phyloP scores from a whole-genome alignment of 2,888 invertebrate species.

The Phalera bucephala region DNA sequence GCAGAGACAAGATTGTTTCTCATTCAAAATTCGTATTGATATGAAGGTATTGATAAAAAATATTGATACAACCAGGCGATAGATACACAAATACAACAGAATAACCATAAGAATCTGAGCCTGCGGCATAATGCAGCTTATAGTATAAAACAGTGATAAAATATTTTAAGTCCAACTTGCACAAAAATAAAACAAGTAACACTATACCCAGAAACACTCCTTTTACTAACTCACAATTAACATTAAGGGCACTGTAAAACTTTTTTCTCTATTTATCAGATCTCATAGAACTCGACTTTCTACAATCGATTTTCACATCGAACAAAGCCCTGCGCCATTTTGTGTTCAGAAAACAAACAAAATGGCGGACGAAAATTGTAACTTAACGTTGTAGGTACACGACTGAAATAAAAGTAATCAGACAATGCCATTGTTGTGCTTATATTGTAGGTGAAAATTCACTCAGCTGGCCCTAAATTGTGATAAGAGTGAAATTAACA shows the following conservation, averaged over 20 bases:
- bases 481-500: constrained; percentile 28
- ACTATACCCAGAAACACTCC: neutral
- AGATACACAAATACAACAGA: too few species aligned
- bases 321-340: constrained; percentile 12
- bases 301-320: constrained; percentile 5
- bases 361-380: constrained; percentile 17
- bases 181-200: too few species aligned
- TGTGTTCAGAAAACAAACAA: constrained; percentile 16
- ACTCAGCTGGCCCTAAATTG: constrained; percentile 26
- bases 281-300: constrained; percentile 1
- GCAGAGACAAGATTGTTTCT: too few species aligned
- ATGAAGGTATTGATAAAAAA: neutral
- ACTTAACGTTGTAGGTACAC: constrained; percentile 3
- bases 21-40: too few species aligned
- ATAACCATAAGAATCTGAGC: too few species aligned
- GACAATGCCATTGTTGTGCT: constrained; percentile 12
- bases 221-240: neutral
- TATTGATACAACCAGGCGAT: too few species aligned
- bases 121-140: too few species aligned
- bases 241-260: neutral
- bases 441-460: constrained; percentile 28
- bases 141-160: too few species aligned
- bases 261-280: neutral
- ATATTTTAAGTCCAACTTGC: too few species aligned
- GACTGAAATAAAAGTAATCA: too few species aligned